These are phyloP conservation scores for Diprion similis DNA, from an alignment of 1,140 invertebrate genomes.

Conservation along the genomic window DNA sequence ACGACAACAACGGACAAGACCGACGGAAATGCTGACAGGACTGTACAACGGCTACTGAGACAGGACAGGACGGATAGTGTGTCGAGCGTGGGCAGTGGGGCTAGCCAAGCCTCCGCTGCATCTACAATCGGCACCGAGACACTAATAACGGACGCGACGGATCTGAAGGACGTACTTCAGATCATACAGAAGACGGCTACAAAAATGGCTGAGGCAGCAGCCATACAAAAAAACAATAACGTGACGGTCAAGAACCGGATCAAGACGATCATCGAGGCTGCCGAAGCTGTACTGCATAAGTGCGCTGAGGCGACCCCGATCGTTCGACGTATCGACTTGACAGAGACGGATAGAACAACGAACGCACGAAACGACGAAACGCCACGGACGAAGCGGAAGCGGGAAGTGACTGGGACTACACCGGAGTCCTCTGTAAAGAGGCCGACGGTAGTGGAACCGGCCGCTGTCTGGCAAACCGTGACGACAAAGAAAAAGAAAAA, in stretches of 20 bases:
- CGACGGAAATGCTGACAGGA: no score
- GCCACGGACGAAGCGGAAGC: constrained; percentile 16
- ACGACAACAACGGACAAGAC: constrained; percentile 16
- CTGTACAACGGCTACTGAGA: no score
- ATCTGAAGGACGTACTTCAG: constrained; percentile 11
- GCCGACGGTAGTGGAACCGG: constrained; percentile 4
- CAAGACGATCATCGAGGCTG: constrained; percentile 24
- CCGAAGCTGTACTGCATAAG: constrained; percentile 10
- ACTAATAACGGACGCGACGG: no score
- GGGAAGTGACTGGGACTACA: constrained; percentile 18
- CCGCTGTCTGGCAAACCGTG: constrained; percentile 10
- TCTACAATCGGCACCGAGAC: no score
- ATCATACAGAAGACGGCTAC: constrained; percentile 19
- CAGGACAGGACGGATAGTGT: no score
- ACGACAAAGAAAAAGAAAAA: constrained; percentile 15
- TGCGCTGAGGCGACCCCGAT: not conserved
- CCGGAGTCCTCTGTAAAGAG: constrained; percentile 19
- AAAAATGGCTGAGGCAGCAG: no score
- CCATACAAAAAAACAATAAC: no score
- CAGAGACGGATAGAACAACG: constrained; percentile 19
- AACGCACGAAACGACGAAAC: constrained; percentile 1
- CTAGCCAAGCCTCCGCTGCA: no score
- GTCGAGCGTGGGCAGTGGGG: no score
- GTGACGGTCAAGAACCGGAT: no score
- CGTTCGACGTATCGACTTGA: not conserved